phyloP scores from a whole-genome alignment of 2,797 vertebrate species.

The Hyperoplus lanceolatus region DNA sequence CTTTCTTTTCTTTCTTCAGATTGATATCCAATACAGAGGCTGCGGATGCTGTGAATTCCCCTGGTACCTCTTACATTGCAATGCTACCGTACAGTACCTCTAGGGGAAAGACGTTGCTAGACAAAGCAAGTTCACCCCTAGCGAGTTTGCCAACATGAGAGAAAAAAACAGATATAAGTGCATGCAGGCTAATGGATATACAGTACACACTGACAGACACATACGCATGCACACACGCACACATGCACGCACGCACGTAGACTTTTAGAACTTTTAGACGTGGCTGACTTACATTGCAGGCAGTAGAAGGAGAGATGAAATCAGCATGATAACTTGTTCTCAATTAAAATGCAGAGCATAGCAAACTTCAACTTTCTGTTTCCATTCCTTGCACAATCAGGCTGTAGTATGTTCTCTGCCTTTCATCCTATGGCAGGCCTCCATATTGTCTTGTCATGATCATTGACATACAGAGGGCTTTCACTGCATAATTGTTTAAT shows the following conservation, averaged over 20 bases:
- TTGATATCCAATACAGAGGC: constrained; percentile 55
- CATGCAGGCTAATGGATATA: constrained; percentile 14
- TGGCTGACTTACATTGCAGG: constrained; percentile 53
- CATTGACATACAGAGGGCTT: constrained; percentile 7
- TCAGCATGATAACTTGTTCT: constrained; percentile 64
- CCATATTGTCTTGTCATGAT: constrained; percentile 22
- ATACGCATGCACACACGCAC: not conserved
- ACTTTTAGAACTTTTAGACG: constrained; percentile 58
- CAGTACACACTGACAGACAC: constrained; percentile 21
- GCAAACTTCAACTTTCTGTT: constrained; percentile 9
- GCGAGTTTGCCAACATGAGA: constrained; percentile 43
- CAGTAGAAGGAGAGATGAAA: constrained; percentile 65
- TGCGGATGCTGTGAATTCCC: constrained; percentile 63
- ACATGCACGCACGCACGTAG: not conserved
- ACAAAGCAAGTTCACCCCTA: constrained; percentile 58
- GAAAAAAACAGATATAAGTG: constrained; percentile 35
- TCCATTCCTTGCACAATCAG: not conserved
- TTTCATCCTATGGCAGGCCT: not conserved
- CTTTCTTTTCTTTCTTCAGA: constrained; percentile 34
- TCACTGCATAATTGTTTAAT: constrained; percentile 19
- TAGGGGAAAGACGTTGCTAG: constrained; percentile 37
- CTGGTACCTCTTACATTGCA: constrained; percentile 29
- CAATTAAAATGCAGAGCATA: constrained; percentile 71
- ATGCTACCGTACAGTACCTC: constrained; percentile 50
- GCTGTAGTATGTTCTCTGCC: constrained; percentile 33